A percentile compares a stretch with the other conserved stretches of the same genome.
Conservation (phyloP, 2,113 vertebrate genomes). For the Xenopus borealis region DNA sequence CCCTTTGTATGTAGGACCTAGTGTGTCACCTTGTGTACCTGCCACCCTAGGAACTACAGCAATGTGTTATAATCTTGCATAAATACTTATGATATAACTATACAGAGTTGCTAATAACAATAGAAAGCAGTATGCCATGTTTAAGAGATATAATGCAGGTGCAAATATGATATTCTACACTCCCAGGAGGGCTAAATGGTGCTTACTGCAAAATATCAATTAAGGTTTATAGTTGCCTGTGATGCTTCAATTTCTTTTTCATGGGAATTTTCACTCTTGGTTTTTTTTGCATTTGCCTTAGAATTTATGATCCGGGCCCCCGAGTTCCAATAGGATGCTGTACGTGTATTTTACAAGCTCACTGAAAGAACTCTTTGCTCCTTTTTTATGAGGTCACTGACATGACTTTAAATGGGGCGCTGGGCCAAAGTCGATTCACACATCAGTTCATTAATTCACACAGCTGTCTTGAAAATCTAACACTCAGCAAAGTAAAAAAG, state of each 20-base stretch:
- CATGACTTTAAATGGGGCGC: slow-evolving; percentile 69
- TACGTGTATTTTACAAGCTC: slow-evolving; percentile 72
- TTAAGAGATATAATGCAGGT: slow-evolving; percentile 71
- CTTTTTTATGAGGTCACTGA: slow-evolving; percentile 74
- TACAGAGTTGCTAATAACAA: no score
- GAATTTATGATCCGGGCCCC: slow-evolving; percentile 65
- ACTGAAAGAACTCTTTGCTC: slow-evolving; percentile 69
- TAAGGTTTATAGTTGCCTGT: slow-evolving; percentile 73
- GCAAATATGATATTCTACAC: slow-evolving; percentile 76
- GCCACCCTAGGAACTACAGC: no score
- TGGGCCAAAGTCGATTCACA: slow-evolving; percentile 68
- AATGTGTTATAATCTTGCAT: no score
- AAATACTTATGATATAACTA: no score
- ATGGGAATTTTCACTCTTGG: slow-evolving; percentile 73
- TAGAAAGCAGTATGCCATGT: no score
- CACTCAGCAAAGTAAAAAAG: slow-evolving; percentile 59
- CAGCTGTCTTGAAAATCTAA: slow-evolving; percentile 76
- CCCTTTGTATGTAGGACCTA: no score
- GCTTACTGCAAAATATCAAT: slow-evolving; percentile 80
- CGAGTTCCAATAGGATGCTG: slow-evolving; percentile 66
- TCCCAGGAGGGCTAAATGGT: slow-evolving; percentile 67
- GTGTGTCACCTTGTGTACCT: no score
- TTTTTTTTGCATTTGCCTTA: slow-evolving; percentile 65
- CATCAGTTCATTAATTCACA: slow-evolving; percentile 81
- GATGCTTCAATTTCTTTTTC: slow-evolving; percentile 69